Conservation (phyloP, 2,888 invertebrate species). For the Nycteola revayana region DNA sequence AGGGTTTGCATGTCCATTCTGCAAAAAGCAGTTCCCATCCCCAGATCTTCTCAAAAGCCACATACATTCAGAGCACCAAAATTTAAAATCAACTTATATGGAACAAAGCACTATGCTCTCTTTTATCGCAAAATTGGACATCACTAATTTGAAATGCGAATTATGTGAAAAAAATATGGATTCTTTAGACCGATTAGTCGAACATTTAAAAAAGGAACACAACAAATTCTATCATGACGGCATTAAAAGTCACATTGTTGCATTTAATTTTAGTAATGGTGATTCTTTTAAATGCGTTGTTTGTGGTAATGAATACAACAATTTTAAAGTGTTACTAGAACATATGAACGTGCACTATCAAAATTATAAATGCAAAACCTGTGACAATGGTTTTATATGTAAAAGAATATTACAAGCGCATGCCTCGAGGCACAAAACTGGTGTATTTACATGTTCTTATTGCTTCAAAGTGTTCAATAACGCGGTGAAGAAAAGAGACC, state of each 20-base stretch:
- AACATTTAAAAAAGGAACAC: slow-evolving; percentile 41
- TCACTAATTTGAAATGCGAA: slow-evolving; percentile 44
- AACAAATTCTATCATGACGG: slow-evolving; percentile 33
- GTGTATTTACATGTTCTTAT: slow-evolving; percentile 40
- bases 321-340: slow-evolving; percentile 49
- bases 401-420: slow-evolving; percentile 39
- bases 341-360: slow-evolving; percentile 60
- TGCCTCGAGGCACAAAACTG: slow-evolving; percentile 54
- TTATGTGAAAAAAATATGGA: slow-evolving; percentile 35
- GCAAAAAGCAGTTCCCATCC: slow-evolving; percentile 43
- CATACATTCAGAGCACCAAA: slow-evolving; percentile 41
- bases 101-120: slow-evolving; percentile 29
- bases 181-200: slow-evolving; percentile 32
- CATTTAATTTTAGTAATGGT: slow-evolving; percentile 42
- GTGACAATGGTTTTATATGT: slow-evolving; percentile 68
- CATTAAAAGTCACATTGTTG: slow-evolving; percentile 44
- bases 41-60: slow-evolving; percentile 53
- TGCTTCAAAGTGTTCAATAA: slow-evolving; percentile 50
- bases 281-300: slow-evolving; percentile 32
- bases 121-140: slow-evolving; percentile 51
- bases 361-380: slow-evolving; percentile 74
- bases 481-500: slow-evolving; percentile 42
- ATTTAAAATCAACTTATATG: slow-evolving; percentile 47
- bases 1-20: slow-evolving; percentile 58
- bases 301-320: slow-evolving; percentile 38